These are phyloP conservation scores for Eupithecia abbreviata DNA, from an alignment of 2,888 invertebrate genomes.

Conservation along the genomic window DNA sequence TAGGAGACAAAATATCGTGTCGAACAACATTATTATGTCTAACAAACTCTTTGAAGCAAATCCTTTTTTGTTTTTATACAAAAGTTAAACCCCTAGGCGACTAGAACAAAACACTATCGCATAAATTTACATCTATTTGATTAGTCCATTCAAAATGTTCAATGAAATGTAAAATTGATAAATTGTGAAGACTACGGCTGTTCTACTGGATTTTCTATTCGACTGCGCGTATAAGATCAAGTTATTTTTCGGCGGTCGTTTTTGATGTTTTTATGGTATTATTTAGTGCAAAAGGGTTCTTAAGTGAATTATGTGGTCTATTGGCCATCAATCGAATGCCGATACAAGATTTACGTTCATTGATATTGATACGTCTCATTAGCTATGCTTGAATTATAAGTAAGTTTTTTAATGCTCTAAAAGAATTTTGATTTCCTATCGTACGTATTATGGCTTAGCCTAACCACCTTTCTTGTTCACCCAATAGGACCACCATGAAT, in stretches of 20 bases:
- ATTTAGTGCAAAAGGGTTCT: constrained; percentile 19
- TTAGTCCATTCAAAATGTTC: constrained; percentile 50
- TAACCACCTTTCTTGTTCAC: neutral
- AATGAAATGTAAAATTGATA: constrained; percentile 53
- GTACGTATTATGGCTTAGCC: neutral
- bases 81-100: neutral
- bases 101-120: constrained; percentile 29
- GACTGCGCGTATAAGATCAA: constrained; percentile 43
- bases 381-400: neutral
- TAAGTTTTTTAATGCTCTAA: neutral
- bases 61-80: neutral
- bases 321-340: constrained; percentile 17
- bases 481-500: too few relatives aligned
- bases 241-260: constrained; percentile 40
- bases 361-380: constrained; percentile 9
- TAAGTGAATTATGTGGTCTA: constrained; percentile 24
- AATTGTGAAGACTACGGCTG: constrained; percentile 46
- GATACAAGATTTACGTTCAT: constrained; percentile 12
- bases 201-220: constrained; percentile 46
- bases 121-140: constrained; percentile 37
- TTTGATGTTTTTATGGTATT: constrained; percentile 36
- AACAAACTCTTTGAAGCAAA: neutral
- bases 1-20: neutral
- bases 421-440: neutral
- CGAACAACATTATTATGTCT: too few relatives aligned